phyloP scores from a whole-genome alignment of 2,888 invertebrate species.

The Meghimatium bilineatum region DNA sequence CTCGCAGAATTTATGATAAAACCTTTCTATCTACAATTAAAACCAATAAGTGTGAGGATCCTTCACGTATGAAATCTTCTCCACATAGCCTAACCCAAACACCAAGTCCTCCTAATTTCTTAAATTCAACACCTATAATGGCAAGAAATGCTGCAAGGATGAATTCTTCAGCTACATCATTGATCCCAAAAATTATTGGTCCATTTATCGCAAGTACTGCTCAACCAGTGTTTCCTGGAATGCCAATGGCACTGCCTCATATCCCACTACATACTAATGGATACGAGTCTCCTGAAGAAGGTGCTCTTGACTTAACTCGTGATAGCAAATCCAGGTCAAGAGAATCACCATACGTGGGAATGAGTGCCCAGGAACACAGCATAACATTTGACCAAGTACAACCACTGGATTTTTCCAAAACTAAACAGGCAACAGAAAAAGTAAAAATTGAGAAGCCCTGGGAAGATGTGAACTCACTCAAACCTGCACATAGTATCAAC shows the following conservation, averaged over 20 bases:
- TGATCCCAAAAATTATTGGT: conserved; percentile 63
- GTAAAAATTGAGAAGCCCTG: conserved; percentile 45
- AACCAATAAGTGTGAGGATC: conserved; percentile 37
- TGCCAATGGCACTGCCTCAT: conserved; percentile 28
- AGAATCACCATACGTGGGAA: neutral
- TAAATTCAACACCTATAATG: neutral
- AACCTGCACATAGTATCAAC: conserved; percentile 19
- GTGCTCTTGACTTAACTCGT: conserved; percentile 41
- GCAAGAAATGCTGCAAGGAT: conserved; percentile 6
- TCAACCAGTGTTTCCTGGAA: conserved; percentile 54
- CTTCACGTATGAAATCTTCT: conserved; percentile 13
- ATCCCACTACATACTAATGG: conserved; percentile 31
- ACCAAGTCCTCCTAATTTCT: conserved; percentile 40
- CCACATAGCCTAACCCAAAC: conserved; percentile 11
- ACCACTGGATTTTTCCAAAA: conserved; percentile 61
- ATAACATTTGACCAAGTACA: conserved; percentile 51
- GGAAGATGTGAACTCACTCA: conserved; percentile 47
- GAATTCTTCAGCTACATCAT: neutral
- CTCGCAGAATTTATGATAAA: conserved; percentile 52
- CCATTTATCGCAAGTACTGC: conserved; percentile 67
- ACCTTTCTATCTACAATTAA: conserved; percentile 48
- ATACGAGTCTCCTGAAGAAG: conserved; percentile 41
- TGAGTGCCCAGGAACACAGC: neutral
- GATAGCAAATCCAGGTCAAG: conserved; percentile 15
- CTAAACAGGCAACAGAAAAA: conserved; percentile 39